phyloP scores from a whole-genome alignment of 2,113 vertebrate genomes.

The Sphyrna mokarran region DNA sequence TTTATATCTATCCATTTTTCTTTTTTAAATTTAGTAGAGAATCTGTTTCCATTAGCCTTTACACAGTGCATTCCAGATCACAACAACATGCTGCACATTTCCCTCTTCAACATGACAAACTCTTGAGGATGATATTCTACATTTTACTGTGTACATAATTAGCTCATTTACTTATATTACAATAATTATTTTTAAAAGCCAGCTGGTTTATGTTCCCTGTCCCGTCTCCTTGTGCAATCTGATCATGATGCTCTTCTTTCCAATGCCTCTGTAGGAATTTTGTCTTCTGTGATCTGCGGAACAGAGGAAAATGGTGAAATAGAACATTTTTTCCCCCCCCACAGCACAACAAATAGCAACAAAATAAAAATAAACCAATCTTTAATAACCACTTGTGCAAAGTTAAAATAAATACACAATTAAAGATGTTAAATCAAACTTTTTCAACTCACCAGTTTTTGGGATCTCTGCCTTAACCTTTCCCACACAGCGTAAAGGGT shows the following conservation, averaged over 20 bases:
- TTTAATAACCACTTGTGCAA: background rate
- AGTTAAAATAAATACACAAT: background rate
- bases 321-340: too few relatives aligned
- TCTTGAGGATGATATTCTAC: background rate
- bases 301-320: background rate
- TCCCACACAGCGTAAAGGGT: background rate
- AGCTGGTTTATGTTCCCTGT: background rate
- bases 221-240: background rate
- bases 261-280: background rate
- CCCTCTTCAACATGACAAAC: background rate
- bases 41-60: background rate
- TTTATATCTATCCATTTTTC: background rate
- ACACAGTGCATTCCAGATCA: background rate
- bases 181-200: background rate
- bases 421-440: background rate
- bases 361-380: background rate
- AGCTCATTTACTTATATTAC: background rate
- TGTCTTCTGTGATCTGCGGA: background rate
- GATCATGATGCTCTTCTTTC: background rate
- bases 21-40: background rate
- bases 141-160: background rate
- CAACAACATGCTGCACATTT: too few relatives aligned
- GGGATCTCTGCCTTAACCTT: constrained; percentile 19
- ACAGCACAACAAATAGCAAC: background rate
- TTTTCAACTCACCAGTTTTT: constrained; percentile 35